These are phyloP conservation scores for Neolamprologus ventralis DNA, from an alignment of 2,113 vertebrate species.

Conservation along the genomic window DNA sequence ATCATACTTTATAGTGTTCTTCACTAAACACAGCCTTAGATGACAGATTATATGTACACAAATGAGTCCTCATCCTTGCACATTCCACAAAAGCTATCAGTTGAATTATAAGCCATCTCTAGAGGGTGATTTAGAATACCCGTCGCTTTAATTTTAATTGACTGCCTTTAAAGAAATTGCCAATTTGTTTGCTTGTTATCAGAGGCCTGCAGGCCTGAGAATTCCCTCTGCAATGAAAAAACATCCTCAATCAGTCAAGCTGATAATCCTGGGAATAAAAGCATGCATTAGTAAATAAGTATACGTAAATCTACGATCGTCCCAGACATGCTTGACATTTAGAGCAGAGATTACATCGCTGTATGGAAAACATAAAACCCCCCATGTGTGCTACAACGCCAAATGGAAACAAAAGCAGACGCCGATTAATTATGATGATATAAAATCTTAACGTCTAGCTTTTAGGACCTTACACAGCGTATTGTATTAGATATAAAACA, in stretches of 20 bases:
- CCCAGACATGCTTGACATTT: not conserved
- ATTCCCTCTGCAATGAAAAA: not conserved
- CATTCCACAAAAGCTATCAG: conserved; percentile 23
- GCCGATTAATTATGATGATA: not conserved
- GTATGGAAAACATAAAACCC: not conserved
- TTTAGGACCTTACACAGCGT: not conserved
- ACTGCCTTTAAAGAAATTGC: conserved; percentile 29
- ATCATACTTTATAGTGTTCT: not conserved
- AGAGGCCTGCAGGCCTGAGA: not conserved
- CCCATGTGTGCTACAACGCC: not conserved
- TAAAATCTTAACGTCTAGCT: not conserved
- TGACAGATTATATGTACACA: not conserved
- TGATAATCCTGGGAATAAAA: conserved; percentile 18
- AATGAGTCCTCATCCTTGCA: not conserved
- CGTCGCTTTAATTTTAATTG: conserved; percentile 31
- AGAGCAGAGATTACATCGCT: not conserved
- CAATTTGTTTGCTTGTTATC: conserved; percentile 41
- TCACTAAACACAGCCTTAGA: not conserved
- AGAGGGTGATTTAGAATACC: conserved; percentile 4
- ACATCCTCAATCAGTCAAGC: not conserved
- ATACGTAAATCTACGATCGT: not conserved
- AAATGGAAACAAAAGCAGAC: not conserved
- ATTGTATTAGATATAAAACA: not conserved
- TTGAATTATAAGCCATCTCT: not conserved
- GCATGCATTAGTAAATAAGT: not conserved